Percentiles rank a stretch among this genome's conserved stretches.
phyloP scores from a whole-genome alignment of 2,888 invertebrate species.

The Lycia hirtaria region DNA sequence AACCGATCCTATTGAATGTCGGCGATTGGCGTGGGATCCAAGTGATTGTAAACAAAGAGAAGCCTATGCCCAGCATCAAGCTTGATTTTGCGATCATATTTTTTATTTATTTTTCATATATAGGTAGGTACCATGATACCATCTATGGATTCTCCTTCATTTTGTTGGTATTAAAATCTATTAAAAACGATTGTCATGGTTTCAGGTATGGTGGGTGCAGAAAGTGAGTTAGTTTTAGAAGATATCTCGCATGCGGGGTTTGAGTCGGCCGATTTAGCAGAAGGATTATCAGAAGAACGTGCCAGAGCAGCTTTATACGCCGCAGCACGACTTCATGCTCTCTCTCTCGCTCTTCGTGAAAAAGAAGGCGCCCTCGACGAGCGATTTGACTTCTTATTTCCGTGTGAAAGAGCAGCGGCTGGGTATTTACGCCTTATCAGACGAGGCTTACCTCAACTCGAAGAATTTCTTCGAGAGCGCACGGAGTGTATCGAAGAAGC shows the following conservation, averaged over 20 bases:
- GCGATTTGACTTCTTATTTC: constrained; percentile 88
- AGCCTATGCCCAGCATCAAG: too few species aligned
- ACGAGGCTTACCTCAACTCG: constrained; percentile 90
- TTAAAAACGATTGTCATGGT: constrained; percentile 23
- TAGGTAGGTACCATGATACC: too few species aligned
- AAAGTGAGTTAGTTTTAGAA: constrained; percentile 89
- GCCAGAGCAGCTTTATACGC: constrained; percentile 89
- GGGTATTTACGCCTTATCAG: constrained; percentile 92
- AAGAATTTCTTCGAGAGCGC: constrained; percentile 88
- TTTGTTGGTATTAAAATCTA: not conserved
- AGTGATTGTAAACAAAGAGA: too few species aligned
- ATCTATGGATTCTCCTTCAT: too few species aligned
- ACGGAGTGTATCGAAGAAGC: constrained; percentile 87
- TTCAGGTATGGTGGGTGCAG: constrained; percentile 79
- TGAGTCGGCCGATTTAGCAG: constrained; percentile 88
- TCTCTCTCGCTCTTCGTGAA: constrained; percentile 86
- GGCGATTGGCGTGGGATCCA: too few species aligned
- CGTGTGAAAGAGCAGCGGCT: constrained; percentile 91
- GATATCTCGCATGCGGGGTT: constrained; percentile 89
- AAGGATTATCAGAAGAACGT: constrained; percentile 87
- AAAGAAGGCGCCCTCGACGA: constrained; percentile 78
- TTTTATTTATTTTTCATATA: too few species aligned
- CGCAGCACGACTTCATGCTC: constrained; percentile 90
- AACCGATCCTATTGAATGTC: too few species aligned
- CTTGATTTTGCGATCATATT: too few species aligned